Evolutionary conservation across 1,140 invertebrate species (phyloP).

Genomic region (Aricia agestis): DNA sequence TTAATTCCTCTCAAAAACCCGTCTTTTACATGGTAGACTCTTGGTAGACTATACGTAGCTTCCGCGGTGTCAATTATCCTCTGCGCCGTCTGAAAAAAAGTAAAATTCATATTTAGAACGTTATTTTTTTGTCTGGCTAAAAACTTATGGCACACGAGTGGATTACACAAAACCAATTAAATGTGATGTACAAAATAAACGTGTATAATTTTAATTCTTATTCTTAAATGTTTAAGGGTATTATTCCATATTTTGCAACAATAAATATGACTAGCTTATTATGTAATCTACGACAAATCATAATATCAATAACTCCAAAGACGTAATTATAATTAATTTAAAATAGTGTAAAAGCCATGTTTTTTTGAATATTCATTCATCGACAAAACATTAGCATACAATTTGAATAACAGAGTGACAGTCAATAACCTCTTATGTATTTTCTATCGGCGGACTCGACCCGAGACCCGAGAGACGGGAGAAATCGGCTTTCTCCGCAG

Average conservation of each 20-base stretch:
- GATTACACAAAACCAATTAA: too few species aligned
- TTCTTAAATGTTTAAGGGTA: too few species aligned
- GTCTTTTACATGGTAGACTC: not conserved
- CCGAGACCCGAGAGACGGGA: not conserved
- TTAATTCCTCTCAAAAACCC: not conserved
- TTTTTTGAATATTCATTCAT: not conserved
- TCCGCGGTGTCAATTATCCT: not conserved
- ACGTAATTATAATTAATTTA: too few species aligned
- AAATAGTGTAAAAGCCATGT: too few species aligned
- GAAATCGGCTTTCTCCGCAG: not conserved
- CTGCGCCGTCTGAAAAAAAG: conserved; percentile 28
- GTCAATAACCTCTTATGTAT: conserved; percentile 1
- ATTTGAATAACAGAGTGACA: not conserved
- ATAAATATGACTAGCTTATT: too few species aligned
- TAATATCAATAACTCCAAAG: too few species aligned
- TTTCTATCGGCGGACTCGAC: not conserved
- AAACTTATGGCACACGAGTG: too few species aligned
- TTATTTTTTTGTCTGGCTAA: not conserved
- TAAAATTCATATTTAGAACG: conserved; percentile 15
- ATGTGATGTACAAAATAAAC: too few species aligned
- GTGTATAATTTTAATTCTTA: too few species aligned
- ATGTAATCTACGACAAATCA: too few species aligned
- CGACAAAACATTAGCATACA: conserved; percentile 1
- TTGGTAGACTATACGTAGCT: not conserved
- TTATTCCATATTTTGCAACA: too few species aligned